Percentiles rank a stretch among this genome's conserved stretches.
Conservation (phyloP, 2,888 invertebrate genomes). For the Phoenoteleia sp. region DNA sequence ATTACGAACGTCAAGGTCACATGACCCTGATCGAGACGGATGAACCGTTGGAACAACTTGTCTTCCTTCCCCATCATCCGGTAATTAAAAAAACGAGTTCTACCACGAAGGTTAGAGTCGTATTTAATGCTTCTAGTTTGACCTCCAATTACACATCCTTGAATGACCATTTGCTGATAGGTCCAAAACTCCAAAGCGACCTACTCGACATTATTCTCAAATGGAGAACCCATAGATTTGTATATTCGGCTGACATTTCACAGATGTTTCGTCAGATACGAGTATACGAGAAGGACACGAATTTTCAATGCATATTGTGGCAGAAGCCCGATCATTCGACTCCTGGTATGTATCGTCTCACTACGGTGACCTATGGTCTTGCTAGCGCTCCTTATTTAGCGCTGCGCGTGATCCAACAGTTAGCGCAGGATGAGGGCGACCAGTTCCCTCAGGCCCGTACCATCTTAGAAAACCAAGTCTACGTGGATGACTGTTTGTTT, state of each 20-base stretch:
- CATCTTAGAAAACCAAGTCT: not conserved
- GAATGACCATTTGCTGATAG: conserved; percentile 33
- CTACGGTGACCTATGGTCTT: conserved; percentile 75
- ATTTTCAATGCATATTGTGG: conserved; percentile 52
- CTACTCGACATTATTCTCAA: conserved; percentile 11
- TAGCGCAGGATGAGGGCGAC: conserved; percentile 26
- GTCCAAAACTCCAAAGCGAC: conserved; percentile 39
- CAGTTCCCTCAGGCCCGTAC: not conserved
- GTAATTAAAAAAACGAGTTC: conserved; percentile 7
- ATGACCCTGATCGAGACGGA: no score
- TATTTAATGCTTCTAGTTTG: conserved; percentile 44
- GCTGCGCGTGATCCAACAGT: conserved; percentile 60
- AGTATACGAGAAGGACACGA: not conserved
- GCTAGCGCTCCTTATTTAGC: conserved; percentile 73
- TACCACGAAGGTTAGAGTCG: conserved; percentile 47
- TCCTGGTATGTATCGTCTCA: not conserved
- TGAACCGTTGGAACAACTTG: no score
- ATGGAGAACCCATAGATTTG: conserved; percentile 22
- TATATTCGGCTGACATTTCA: conserved; percentile 38
- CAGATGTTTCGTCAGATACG: conserved; percentile 51
- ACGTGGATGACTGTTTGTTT: conserved; percentile 46
- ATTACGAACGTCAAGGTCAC: not conserved
- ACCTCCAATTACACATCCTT: conserved; percentile 42
- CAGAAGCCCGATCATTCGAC: not conserved
- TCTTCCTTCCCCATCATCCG: conserved; percentile 38